Base-by-base conservation (phyloP, 2,888 invertebrate genomes). In the Acanthosoma haemorrhoidale region DNA sequence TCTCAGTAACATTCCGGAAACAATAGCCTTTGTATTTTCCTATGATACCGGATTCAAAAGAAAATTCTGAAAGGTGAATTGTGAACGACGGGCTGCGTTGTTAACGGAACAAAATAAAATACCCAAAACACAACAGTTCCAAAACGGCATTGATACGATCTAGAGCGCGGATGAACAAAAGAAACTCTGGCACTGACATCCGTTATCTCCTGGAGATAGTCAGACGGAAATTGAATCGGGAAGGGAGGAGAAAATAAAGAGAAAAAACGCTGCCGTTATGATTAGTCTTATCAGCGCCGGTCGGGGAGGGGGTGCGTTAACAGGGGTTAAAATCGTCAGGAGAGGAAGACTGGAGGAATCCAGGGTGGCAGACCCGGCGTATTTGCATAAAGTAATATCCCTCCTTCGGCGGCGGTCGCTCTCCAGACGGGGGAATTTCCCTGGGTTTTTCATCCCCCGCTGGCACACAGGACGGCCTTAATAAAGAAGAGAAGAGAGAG, bases 271-370 rank as follows among this genome's bases (percentile, higher is more conserved):
- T 51, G 3, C 51, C 51, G 51, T 51, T 51, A 51, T 51, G 51
- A 51, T 51, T 51, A 51, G 51, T 51, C 51, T 51, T 51, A 51
- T 51, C 51, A 51, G 51, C n/a, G n/a, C n/a, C n/a, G n/a, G n/a
- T 21, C 51, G n/a, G 29, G 51, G 51, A 51, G 51, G 51, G 51
- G 6, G 25, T 25, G 51, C 21, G 51, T 51, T 51, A 51, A 51
- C 51, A 51, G 51, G 51, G 51, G 51, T 51, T 51, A 51, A 51
- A 51, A 29, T 51, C 51, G 51, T 51, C 51, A 51, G 51, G n/a
- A 25, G 25, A 21, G 21, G 16, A 51, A 25, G 51, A 25, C 51
- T 25, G 21, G 16, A 51, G 51, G 51, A 51, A 51, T 51, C n/a
- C 13, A 41, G 51, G 51, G 51, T 51, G 25, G 51, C 51, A 21